These are phyloP conservation scores for Egretta garzetta DNA, from an alignment of 2,113 vertebrate genomes.

Conservation along the genomic window DNA sequence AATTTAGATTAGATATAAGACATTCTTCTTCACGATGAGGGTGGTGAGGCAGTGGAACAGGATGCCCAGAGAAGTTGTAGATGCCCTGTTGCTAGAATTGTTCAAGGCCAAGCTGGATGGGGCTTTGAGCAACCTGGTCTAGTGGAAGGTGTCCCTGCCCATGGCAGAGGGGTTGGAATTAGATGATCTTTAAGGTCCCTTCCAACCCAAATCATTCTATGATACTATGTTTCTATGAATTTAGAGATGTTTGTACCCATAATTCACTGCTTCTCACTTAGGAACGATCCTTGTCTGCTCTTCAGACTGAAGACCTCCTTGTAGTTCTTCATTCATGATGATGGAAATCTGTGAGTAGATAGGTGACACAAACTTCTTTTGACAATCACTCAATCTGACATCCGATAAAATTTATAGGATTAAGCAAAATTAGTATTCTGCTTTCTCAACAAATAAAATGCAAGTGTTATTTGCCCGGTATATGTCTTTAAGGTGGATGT, in stretches of 20 bases:
- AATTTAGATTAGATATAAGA: neutral
- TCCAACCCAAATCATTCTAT: neutral
- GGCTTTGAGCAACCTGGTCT: neutral
- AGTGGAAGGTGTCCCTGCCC: neutral
- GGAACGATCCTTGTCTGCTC: neutral
- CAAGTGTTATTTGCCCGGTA: neutral
- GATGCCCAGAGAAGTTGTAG: neutral
- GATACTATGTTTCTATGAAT: neutral
- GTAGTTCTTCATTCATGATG: neutral
- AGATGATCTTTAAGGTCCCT: neutral
- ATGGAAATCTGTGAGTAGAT: neutral
- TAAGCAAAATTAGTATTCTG: neutral
- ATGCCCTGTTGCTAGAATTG: neutral
- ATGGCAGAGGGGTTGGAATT: neutral
- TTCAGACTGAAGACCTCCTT: neutral
- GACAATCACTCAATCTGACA: fast-evolving
- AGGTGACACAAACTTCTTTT: neutral
- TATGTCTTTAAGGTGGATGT: neutral
- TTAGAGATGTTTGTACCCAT: neutral
- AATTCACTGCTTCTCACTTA: neutral
- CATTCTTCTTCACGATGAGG: neutral
- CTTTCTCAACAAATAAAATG: neutral
- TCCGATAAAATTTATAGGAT: neutral
- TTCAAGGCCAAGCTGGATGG: neutral
- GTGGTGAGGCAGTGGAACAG: neutral